Base-by-base conservation (phyloP, 2,888 invertebrate genomes). In the Hybos culiciformis region DNA sequence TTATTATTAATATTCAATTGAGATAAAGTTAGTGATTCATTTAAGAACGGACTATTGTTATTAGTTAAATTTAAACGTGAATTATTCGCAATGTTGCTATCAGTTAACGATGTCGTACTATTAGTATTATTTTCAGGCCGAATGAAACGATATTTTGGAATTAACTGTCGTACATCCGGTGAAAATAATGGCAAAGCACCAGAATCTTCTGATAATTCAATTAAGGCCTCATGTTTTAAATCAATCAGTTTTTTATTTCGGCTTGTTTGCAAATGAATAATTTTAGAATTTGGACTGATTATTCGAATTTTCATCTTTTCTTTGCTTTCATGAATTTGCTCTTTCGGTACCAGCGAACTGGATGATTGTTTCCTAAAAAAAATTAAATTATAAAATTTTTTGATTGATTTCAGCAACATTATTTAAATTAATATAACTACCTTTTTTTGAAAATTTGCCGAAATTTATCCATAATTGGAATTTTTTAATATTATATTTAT, bases 251-350 rank as follows among this genome's bases (percentile, higher is more conserved):
- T 58, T 41, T 57, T 59, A 26, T 53, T 55, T 4, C 55, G 40
- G 41, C 59, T 58, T 6, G 59, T 57, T 41, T 55, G 56, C 36
- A 63, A 56, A 18, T 55, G 45, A 12, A 62, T 51, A 9, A 61
- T 54, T 18, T 61, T 57, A 4, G 64, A 63, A 23, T 59, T 61
- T 9, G 62, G 60, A 49, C 60, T 60, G 31, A 65, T 59, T 11
- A 64, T 52, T 5, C 63, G 61, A 29, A 64, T 54, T 15, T 52
- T 55, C 4, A 63, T 55, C 9, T 54, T 53, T 15, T 58, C 59
- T 15, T 55, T 56, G 1, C n/a, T n/a, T n/a, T n/a, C n/a, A n/a
- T 19, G n/a, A 4, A 11, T n/a, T 40, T 19, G 17, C 17, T 31
- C 15, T 40, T 15, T 21, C 14, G 21, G 20, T 37, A 14, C 17